A percentile compares a stretch with the other conserved stretches of the same genome.
Conservation (phyloP, 2,797 vertebrate genomes). For the Avahi laniger region DNA sequence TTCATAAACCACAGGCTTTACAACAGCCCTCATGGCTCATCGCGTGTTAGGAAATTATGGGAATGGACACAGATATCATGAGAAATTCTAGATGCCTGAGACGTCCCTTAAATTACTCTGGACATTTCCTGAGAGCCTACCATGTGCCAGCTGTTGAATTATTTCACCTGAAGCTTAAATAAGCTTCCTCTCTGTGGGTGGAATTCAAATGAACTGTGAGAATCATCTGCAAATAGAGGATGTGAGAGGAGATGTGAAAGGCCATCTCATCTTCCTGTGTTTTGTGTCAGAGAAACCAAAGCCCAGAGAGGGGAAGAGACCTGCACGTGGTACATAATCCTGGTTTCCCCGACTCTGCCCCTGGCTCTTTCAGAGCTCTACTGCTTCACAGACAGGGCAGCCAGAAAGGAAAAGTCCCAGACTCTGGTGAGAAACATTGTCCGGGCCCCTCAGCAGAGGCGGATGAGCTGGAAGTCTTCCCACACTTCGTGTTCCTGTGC, state of each 20-base stretch:
- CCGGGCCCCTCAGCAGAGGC: neutral
- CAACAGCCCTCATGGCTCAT: conserved; percentile 19
- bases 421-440: neutral
- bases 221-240: conserved; percentile 7
- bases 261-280: neutral
- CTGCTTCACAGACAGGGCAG: neutral
- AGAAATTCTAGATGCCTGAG: conserved; percentile 53
- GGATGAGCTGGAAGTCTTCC: neutral
- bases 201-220: conserved; percentile 48
- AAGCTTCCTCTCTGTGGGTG: conserved; percentile 23
- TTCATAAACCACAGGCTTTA: conserved; percentile 49
- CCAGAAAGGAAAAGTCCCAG: neutral
- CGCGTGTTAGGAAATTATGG: conserved; percentile 38
- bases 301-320: neutral
- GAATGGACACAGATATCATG: conserved; percentile 42
- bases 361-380: neutral
- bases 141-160: conserved; percentile 55
- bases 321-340: neutral
- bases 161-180: conserved; percentile 60
- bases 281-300: neutral
- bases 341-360: neutral
- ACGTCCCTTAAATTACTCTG: conserved; percentile 61
- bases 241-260: neutral
- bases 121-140: conserved; percentile 58
- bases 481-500: neutral